A percentile compares a stretch with the other conserved stretches of the same genome.
Conservation (phyloP, 1,140 invertebrate genomes). For the Xylocopa sonorina region DNA sequence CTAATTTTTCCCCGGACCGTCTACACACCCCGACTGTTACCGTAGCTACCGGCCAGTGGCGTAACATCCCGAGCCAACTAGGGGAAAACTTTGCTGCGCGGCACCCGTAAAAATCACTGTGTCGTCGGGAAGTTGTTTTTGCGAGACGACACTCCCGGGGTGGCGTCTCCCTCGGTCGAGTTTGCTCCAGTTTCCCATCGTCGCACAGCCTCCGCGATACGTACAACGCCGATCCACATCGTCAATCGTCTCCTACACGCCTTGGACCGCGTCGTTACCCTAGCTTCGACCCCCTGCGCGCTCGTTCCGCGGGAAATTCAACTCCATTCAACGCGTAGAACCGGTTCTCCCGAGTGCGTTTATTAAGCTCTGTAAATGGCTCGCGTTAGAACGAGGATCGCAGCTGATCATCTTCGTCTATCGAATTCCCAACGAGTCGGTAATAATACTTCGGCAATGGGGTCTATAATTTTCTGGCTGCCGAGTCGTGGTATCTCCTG, state of each 20-base stretch:
- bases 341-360: conserved; percentile 21
- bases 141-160: not conserved
- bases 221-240: no score
- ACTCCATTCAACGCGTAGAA: conserved; percentile 17
- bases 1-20: not conserved
- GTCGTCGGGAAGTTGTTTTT: conserved; percentile 36
- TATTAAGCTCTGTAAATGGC: no score
- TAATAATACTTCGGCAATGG: no score
- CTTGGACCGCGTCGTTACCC: conserved; percentile 54
- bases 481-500: no score
- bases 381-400: no score
- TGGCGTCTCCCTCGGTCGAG: conserved; percentile 1
- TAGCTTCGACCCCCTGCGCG: conserved; percentile 19
- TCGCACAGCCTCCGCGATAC: no score
- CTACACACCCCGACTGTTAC: not conserved
- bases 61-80: no score
- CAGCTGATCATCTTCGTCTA: no score
- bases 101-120: conserved; percentile 28
- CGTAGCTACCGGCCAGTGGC: not conserved
- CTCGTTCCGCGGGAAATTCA: conserved; percentile 38
- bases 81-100: conserved; percentile 2
- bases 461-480: no score
- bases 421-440: no score
- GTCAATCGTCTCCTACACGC: conserved; percentile 9
- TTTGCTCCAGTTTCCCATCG: conserved; percentile 43